These are phyloP conservation scores for Eupithecia inturbata DNA, from an alignment of 2,888 invertebrate species.

Conservation along the genomic window DNA sequence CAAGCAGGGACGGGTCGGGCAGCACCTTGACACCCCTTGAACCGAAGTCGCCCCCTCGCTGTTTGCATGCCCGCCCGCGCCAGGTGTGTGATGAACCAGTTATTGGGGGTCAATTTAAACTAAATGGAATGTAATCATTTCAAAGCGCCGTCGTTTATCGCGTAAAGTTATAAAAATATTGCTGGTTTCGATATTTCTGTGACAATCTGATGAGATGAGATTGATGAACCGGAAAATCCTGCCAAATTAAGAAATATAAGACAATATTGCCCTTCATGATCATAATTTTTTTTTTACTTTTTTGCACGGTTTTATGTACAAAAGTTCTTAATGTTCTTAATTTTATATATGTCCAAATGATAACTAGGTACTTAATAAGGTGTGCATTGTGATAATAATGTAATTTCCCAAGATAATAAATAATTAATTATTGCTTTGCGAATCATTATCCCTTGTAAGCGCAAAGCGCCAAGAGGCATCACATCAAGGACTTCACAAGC, in stretches of 20 bases:
- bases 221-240: neutral
- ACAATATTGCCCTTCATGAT: neutral
- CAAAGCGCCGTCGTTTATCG: slow-evolving; percentile 28
- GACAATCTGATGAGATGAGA: neutral
- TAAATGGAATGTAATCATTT: slow-evolving; percentile 46
- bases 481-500: neutral
- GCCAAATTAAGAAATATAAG: neutral
- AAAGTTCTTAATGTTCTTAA: too few relatives aligned
- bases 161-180: slow-evolving; percentile 6
- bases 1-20: slow-evolving; percentile 47
- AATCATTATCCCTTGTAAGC: neutral
- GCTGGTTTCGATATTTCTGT: neutral
- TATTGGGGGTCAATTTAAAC: slow-evolving; percentile 55
- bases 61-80: slow-evolving; percentile 51
- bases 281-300: too few relatives aligned
- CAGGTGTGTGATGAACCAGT: slow-evolving; percentile 57
- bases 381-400: too few relatives aligned
- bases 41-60: slow-evolving; percentile 45
- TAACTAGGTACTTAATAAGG: too few relatives aligned
- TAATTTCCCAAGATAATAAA: neutral
- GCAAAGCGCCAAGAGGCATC: neutral
- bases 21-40: slow-evolving; percentile 64
- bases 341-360: too few relatives aligned
- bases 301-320: neutral
- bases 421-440: neutral